Evolutionary conservation across 2,113 vertebrate species (phyloP).

Genomic region (Lagenorhynchus albirostris): DNA sequence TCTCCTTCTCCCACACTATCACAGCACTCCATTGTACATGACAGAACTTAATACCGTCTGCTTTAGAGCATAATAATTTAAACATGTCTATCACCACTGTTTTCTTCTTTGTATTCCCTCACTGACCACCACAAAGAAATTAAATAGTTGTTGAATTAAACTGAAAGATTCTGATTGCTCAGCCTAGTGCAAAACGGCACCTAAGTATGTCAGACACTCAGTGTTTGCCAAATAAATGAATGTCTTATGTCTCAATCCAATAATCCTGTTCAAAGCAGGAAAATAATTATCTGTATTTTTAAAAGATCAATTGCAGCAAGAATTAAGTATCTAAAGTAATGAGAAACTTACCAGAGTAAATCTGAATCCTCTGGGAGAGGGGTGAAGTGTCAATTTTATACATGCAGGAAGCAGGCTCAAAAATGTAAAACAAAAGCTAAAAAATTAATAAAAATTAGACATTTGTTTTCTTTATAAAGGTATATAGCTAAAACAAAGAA

Average conservation of each 20-base stretch:
- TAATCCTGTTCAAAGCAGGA: neutral
- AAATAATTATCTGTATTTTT: neutral
- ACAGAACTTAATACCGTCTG: neutral
- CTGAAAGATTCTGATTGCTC: neutral
- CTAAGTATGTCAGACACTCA: neutral
- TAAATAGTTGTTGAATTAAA: constrained; percentile 14
- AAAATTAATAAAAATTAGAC: constrained; percentile 62
- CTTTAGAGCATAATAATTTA: neutral
- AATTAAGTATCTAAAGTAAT: neutral
- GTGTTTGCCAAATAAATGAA: neutral
- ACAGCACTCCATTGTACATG: neutral
- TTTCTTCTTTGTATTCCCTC: neutral
- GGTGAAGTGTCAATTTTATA: constrained; percentile 87
- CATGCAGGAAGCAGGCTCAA: constrained; percentile 90
- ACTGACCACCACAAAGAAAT: constrained; percentile 29
- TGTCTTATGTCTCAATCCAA: neutral
- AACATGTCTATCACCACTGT: neutral
- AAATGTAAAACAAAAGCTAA: constrained; percentile 90
- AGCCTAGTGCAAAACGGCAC: neutral
- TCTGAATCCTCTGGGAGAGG: constrained; percentile 91
- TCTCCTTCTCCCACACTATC: neutral
- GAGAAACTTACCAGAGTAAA: constrained; percentile 90
- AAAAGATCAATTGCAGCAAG: constrained; percentile 5
- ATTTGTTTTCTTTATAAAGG: constrained; percentile 17
- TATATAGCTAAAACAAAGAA: neutral